phyloP scores from a whole-genome alignment of 2,113 vertebrate species.

The Eolophus roseicapilla region DNA sequence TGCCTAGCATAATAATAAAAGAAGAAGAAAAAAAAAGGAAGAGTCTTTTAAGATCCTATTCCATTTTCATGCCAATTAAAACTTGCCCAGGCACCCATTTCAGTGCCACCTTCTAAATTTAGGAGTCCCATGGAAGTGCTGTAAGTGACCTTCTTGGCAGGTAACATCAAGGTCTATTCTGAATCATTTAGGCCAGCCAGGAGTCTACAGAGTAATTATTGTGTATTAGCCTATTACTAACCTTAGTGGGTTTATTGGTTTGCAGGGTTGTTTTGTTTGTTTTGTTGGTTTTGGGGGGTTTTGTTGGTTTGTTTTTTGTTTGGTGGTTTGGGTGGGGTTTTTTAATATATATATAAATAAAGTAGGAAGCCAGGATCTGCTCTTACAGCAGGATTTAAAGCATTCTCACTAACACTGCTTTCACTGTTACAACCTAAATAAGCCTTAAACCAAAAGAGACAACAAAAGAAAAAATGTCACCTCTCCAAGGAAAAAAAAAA shows the following conservation, averaged over 20 bases:
- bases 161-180: background rate
- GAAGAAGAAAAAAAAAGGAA: background rate
- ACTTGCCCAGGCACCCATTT: background rate
- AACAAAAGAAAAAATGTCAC: background rate
- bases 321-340: rapidly evolving
- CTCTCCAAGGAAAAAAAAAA: background rate
- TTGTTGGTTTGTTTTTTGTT: background rate
- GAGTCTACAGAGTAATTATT: background rate
- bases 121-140: background rate
- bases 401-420: background rate
- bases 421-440: background rate
- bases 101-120: background rate
- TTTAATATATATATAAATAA: background rate
- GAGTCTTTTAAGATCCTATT: background rate
- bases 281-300: background rate
- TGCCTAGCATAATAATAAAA: background rate
- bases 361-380: background rate
- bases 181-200: background rate
- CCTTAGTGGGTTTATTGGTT: background rate
- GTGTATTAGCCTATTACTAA: background rate
- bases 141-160: background rate
- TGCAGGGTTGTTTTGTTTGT: too few species aligned
- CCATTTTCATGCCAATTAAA: background rate
- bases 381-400: background rate
- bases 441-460: background rate